Evolutionary conservation across 23 tunicate genomes (phyloP).

Genomic region (Clavelina lepadiformis): DNA sequence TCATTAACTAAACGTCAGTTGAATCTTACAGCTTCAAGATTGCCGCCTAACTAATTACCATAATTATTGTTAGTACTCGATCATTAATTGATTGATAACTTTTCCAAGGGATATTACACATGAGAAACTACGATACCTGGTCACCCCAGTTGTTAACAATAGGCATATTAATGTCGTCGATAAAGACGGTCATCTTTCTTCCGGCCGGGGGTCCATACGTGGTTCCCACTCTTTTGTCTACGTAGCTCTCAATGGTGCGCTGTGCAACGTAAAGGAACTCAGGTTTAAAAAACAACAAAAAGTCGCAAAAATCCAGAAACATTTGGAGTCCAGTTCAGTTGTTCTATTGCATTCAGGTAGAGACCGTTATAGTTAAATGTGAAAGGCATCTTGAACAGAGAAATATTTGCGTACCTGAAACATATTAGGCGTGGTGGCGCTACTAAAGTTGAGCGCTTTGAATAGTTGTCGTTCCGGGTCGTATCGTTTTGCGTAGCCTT

Average conservation of each 20-base stretch:
- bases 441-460: slow-evolving; percentile 96
- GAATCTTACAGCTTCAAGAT: background rate
- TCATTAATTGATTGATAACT: no score
- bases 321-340: background rate
- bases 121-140: slow-evolving; percentile 51
- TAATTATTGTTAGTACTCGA: no score
- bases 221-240: slow-evolving; percentile 98
- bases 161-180: slow-evolving; percentile 99
- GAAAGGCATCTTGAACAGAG: background rate
- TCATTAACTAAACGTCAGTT: background rate
- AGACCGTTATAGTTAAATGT: background rate
- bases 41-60: no score
- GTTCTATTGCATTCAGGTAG: background rate
- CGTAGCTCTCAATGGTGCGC: slow-evolving; percentile 95
- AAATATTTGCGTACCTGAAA: slow-evolving; percentile 55
- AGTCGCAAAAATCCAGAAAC: no score
- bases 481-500: slow-evolving; percentile 84
- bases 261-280: slow-evolving; percentile 1
- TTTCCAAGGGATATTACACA: no score
- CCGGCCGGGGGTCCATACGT: slow-evolving; percentile 99
- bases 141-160: slow-evolving; percentile 99
- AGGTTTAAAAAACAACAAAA: no score
- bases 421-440: slow-evolving; percentile 99
- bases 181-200: slow-evolving; percentile 97
- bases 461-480: slow-evolving; percentile 92